Evolutionary conservation across 2,888 invertebrate genomes (phyloP), one percentile per base, ranked within the genome.

Genomic region (Molorchus minor): DNA sequence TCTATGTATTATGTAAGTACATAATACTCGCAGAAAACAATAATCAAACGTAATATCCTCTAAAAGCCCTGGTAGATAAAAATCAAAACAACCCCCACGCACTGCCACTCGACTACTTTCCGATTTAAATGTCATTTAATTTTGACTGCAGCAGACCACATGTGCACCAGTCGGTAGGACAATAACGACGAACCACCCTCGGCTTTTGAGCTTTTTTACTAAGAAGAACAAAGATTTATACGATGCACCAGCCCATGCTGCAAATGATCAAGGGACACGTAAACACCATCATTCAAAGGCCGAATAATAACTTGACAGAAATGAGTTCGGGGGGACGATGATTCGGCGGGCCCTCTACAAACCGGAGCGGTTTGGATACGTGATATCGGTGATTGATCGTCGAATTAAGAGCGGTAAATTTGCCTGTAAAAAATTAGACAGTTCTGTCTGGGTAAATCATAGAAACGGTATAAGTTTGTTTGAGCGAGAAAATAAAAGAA

Each of bases 211-310:
- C 66, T 62, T 70, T 72, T 72, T 64, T 65, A 70, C 68, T 62
- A 66, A 58, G 52, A 47, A 66, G 62, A 68, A 75, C 70, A 76
- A 75, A 74, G 73, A 72, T 67, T 58, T 49, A 25, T 36, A 45
- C 43, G 45, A 59, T 47, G 61, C 61, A 62, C 71, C 75, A 67
- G 69, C 73, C 72, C 68, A 68, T 71, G 62, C 74, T 75, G 75
- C 66, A 76, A 77, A 75, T 77, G 77, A 77, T 77, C 77, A 77
- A 77, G 76, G 75, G 75, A 75, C 73, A 67, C 65, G 63, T 62
- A 69, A 70, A 68, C 65, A 72, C 73, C 71, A 71, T 71, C 67
- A 69, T 72, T 71, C 71, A 72, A 61, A 63, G 56, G 61, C 45
- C 51, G 54, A 51, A 64, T 61, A 64, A 64, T 61, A 58, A 64